Percentiles rank a stretch among this genome's conserved stretches.
Conservation (phyloP, 2,113 vertebrate species). For the Hippocampus abdominalis region DNA sequence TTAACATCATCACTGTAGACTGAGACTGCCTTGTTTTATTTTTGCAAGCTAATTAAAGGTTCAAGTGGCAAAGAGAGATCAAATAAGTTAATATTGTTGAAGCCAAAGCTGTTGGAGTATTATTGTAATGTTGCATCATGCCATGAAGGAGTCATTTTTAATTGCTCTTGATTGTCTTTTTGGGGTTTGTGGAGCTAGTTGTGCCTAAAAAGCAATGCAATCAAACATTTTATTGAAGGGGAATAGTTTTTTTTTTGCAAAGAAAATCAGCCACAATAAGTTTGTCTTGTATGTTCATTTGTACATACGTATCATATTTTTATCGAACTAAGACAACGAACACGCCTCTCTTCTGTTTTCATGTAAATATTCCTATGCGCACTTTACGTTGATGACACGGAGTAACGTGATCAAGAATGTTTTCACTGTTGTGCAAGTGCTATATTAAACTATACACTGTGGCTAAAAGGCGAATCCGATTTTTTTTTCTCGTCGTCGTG, state of each 20-base stretch:
- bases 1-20: background rate
- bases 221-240: background rate
- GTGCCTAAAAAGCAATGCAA: background rate
- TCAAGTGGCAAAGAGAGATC: conserved; percentile 1
- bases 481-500: background rate
- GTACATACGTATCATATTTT: conserved; percentile 19
- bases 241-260: background rate
- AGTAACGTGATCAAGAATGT: conserved; percentile 6
- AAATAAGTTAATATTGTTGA: background rate
- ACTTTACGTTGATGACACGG: conserved; percentile 31
- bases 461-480: background rate
- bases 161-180: background rate
- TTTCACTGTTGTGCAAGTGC: conserved; percentile 13
- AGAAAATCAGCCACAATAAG: background rate
- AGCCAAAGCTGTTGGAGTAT: conserved; percentile 6
- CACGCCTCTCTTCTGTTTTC: background rate
- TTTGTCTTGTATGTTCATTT: background rate
- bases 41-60: background rate
- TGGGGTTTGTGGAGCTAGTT: background rate
- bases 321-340: background rate
- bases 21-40: background rate
- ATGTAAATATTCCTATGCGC: conserved; percentile 42
- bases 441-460: conserved; percentile 42
- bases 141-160: background rate
- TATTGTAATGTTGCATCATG: conserved; percentile 1